phyloP scores from a whole-genome alignment of 1,140 invertebrate species.

The Stegodyphus mimosarum region DNA sequence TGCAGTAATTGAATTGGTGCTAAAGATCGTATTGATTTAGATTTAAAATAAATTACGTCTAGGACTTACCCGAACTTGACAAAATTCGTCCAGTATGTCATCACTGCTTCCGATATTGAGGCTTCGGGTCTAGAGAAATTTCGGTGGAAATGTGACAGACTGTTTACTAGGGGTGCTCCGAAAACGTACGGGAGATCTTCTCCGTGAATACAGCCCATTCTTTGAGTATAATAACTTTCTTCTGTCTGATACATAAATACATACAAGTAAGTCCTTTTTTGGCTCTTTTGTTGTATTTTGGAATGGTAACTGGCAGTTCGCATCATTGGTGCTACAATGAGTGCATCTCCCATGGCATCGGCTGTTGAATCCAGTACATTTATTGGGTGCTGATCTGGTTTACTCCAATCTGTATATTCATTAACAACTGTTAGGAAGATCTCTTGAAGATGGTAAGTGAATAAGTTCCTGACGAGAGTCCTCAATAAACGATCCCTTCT shows the following conservation, averaged over 20 bases:
- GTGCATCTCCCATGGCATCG: slow-evolving; percentile 92
- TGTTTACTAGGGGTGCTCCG: slow-evolving; percentile 82
- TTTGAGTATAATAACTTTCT: slow-evolving; percentile 81
- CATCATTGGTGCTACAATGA: slow-evolving; percentile 90
- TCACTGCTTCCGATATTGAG: slow-evolving; percentile 89
- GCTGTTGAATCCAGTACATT: slow-evolving; percentile 92
- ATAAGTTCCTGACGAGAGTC: slow-evolving; percentile 83
- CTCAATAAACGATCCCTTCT: slow-evolving; percentile 90
- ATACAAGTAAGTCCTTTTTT: slow-evolving; percentile 81
- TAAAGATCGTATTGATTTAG: too few relatives aligned
- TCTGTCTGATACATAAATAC: slow-evolving; percentile 97
- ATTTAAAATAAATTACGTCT: background rate
- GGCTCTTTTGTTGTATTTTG: slow-evolving; percentile 65
- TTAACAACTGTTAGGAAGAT: slow-evolving; percentile 97
- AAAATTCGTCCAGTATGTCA: slow-evolving; percentile 97
- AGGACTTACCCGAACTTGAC: slow-evolving; percentile 86
- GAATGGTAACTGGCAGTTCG: slow-evolving; percentile 93
- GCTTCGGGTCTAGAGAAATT: slow-evolving; percentile 93
- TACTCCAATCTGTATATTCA: slow-evolving; percentile 97
- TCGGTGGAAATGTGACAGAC: slow-evolving; percentile 68
- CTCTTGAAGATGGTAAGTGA: slow-evolving; percentile 72
- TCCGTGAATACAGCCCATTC: slow-evolving; percentile 85
- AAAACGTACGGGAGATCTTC: slow-evolving; percentile 93
- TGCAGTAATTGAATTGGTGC: too few relatives aligned
- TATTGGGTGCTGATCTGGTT: slow-evolving; percentile 90